These are phyloP conservation scores for Geotrypetes seraphini DNA, from an alignment of 2,797 vertebrate species.

Conservation along the genomic window DNA sequence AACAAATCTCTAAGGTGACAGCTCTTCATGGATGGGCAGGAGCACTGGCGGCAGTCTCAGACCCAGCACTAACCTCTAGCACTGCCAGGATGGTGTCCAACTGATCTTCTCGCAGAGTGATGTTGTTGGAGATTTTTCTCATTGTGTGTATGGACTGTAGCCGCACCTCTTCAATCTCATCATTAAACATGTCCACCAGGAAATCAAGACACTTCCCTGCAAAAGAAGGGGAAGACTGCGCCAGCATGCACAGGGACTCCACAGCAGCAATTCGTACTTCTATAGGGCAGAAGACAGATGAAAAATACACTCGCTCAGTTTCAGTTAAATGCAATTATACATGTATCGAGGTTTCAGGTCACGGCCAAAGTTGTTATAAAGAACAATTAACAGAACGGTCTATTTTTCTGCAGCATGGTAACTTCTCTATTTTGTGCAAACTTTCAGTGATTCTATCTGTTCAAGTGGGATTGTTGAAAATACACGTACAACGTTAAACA, in stretches of 20 bases:
- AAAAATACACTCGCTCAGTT: not conserved
- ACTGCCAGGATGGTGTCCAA: slow-evolving; percentile 91
- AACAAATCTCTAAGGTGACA: too few relatives aligned
- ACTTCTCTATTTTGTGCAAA: too few relatives aligned
- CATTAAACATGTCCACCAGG: slow-evolving; percentile 97
- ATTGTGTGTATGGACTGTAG: slow-evolving; percentile 93
- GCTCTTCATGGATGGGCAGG: too few relatives aligned
- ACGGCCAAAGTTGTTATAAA: too few relatives aligned
- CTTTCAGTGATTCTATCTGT: too few relatives aligned
- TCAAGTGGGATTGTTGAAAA: too few relatives aligned
- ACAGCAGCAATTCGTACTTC: slow-evolving; percentile 92
- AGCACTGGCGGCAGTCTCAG: too few relatives aligned
- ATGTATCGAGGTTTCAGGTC: too few relatives aligned
- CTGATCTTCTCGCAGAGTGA: slow-evolving; percentile 90
- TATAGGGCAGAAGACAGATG: slow-evolving; percentile 14
- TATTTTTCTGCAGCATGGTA: too few relatives aligned
- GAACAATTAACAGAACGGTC: too few relatives aligned
- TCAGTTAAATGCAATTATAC: fast-evolving
- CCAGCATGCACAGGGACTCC: slow-evolving; percentile 84
- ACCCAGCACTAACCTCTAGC: slow-evolving; percentile 75
- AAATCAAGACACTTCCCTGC: slow-evolving; percentile 96
- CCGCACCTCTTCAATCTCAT: slow-evolving; percentile 93
- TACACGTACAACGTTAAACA: too few relatives aligned
- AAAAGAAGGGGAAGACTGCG: slow-evolving; percentile 80
- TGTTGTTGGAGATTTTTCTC: slow-evolving; percentile 87